Conservation (phyloP, 2,797 vertebrate species). For the Acipenser oxyrinchus region DNA sequence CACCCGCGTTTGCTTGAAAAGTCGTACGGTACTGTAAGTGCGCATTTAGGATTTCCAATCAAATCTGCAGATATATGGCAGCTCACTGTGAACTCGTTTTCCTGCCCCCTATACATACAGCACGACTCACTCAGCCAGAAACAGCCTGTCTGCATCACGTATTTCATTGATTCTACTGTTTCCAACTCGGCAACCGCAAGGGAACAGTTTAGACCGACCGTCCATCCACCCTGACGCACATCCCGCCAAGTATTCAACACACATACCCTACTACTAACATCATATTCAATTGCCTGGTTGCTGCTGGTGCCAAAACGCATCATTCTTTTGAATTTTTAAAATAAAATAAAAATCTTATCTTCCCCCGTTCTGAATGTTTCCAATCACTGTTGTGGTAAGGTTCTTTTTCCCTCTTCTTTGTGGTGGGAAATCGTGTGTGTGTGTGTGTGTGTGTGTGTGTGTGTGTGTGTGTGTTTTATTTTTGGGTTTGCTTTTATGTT, state of each 20-base stretch:
- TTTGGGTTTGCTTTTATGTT: conserved; percentile 28
- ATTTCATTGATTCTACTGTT: conserved; percentile 24
- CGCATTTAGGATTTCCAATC: too few relatives aligned
- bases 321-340: too few relatives aligned
- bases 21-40: too few relatives aligned
- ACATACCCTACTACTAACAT: conserved; percentile 18
- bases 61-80: too few relatives aligned
- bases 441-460: conserved; percentile 19
- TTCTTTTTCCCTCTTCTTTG: conserved; percentile 16
- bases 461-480: conserved; percentile 27
- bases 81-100: too few relatives aligned
- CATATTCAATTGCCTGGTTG: conserved; percentile 15
- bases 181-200: conserved; percentile 47
- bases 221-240: conserved; percentile 50
- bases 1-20: too few relatives aligned
- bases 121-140: too few relatives aligned
- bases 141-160: conserved; percentile 16
- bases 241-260: conserved; percentile 42
- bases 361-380: conserved; percentile 23
- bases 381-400: conserved; percentile 11
- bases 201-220: conserved; percentile 43
- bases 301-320: conserved; percentile 4
- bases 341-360: conserved; percentile 30
- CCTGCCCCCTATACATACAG: too few relatives aligned
- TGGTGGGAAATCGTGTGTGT: conserved; percentile 27